Evolutionary conservation across 2,113 vertebrate species (phyloP), one percentile per base, ranked within the genome.

Genomic region (Mustelus asterias): DNA sequence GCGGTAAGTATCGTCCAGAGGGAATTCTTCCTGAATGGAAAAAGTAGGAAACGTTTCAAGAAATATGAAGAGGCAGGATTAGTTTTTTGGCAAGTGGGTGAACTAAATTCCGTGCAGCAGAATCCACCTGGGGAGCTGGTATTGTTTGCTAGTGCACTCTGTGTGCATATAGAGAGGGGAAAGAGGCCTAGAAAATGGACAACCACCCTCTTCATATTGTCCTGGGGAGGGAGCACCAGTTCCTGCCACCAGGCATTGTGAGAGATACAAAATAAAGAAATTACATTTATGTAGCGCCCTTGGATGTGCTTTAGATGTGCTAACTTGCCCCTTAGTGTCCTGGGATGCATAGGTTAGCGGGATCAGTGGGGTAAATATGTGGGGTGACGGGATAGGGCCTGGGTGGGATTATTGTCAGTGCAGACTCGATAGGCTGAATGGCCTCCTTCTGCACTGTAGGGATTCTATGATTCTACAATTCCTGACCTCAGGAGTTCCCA

Each of bases 1-100:
- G 99, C 1, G 99, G 99, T 99, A 98, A 98, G 98, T 65, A 48
- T 2, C 44, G 0, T 60, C 60, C 29, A 44, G 78, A 37, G 78
- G 18, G 37, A 80, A 37, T 80, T 11, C 37, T n/a, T 92, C 89
- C 89, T 65, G 29, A 63, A 6, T 33, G 1, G 33, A 20, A n/a
- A 67, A 67, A 18, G 14, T 2, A 20, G 60, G 37, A 16, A n/a
- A 22, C 33, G 1, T 37, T 67, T 20, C 29, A 7, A 65, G 33
- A 37, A 65, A 93, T 24, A 60, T 26, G 22, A 88, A 88, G 6
- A 4, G 33, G 22, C 20, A 88, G 24, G 9, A 54, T 24, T 88
- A 11, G 7, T 10, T 54, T 58, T 88, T 88, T 88, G 44, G 37
- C 7, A 86, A 86, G 24, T 48, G 78, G 0, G 18, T 44, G 22